These are phyloP conservation scores for Aricia artaxerxes DNA, from an alignment of 2,888 invertebrate genomes.

Conservation along the genomic window DNA sequence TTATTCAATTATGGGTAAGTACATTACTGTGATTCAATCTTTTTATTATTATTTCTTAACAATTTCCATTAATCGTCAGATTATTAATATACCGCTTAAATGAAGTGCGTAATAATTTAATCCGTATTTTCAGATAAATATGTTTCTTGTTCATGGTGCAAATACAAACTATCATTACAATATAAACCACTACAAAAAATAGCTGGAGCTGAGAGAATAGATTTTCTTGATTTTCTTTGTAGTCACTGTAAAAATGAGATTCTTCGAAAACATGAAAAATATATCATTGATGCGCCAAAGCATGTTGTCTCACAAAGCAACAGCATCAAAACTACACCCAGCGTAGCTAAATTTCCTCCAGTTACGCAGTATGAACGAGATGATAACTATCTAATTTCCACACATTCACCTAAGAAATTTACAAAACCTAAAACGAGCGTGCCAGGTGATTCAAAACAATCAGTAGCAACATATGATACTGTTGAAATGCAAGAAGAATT, in stretches of 20 bases:
- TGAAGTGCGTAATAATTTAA: not conserved
- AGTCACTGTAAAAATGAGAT: constrained; percentile 20
- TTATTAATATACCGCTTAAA: too few relatives aligned
- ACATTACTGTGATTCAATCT: not conserved
- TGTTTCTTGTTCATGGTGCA: constrained; percentile 58
- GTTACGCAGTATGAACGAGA: not conserved
- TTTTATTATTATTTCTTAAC: too few relatives aligned
- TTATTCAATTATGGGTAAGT: not conserved
- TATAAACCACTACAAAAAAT: constrained; percentile 49
- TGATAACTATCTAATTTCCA: not conserved
- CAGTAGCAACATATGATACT: not conserved
- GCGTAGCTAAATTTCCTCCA: not conserved
- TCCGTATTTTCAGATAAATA: constrained; percentile 50
- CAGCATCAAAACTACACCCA: not conserved
- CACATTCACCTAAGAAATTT: not conserved
- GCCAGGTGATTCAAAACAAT: not conserved
- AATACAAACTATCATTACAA: constrained; percentile 50
- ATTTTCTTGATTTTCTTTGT: constrained; percentile 50
- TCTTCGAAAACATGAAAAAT: not conserved
- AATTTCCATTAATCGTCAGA: too few relatives aligned
- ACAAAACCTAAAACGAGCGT: not conserved
- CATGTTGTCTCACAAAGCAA: not conserved
- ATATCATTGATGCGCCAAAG: not conserved
- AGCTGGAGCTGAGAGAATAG: constrained; percentile 47
- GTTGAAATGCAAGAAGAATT: not conserved